Evolutionary conservation across 2,888 invertebrate species (phyloP), one percentile per base, ranked within the genome.

Genomic region (Cephus spinipes): DNA sequence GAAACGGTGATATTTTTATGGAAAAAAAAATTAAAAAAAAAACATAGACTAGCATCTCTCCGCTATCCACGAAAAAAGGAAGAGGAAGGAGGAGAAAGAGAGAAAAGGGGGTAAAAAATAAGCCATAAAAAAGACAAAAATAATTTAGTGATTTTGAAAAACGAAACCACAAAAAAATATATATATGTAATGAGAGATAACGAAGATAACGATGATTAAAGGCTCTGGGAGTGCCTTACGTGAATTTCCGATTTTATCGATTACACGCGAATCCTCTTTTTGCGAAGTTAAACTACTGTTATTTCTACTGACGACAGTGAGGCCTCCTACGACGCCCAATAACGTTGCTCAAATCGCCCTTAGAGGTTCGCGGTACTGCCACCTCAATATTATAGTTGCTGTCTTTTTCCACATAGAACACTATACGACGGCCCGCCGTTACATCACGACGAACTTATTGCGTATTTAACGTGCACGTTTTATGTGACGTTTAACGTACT

Each of bases 1-100:
- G 77, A 78, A 77, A 81, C 75, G 78, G 81, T 81, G 80, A 81
- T 81, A 81, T 81, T 81, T 80, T 81, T 78, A 81, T 80, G 81
- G 78, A 69, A 76, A 23, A 23, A 55, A 23, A 81, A 69, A 74
- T 2, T 11, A 2, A 12, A 35, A 69, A 76, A 55, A 55, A 15
- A 23, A 81, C 34, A 76, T 78, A 76, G 74, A 80, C 78, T 80
- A 78, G 78, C 15, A 9, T 80, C 75, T 76, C 79, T 76, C 78
- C 80, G 74, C 78, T 79, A 77, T 80, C 77, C 81, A 78, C 75
- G 12, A 69, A 76, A 79, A 12, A 76, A 79, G 76, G 55, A 55
- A 15, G 55, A 55, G 55, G 0, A 23, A 55, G 9, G 2, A 55
- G 6, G 55, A 55, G 6, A 55, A 55, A 9, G 55, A 55, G 23